Percentiles rank a stretch among this genome's conserved stretches.
Conservation (phyloP, 2,888 invertebrate species). For the Andrena bicolor region DNA sequence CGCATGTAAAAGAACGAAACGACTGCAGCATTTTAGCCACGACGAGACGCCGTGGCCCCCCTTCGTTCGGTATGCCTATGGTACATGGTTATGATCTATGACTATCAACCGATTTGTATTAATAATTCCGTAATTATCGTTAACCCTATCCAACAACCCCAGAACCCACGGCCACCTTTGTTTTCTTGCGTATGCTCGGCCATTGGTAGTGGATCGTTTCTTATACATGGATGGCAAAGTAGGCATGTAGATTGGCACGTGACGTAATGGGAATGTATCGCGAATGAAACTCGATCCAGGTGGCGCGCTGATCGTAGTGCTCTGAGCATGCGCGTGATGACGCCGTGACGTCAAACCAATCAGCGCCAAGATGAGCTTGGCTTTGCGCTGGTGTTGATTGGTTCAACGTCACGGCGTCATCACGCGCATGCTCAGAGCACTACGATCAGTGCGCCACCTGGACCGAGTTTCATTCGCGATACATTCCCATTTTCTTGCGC, state of each 20-base stretch:
- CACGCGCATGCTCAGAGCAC: too few relatives aligned
- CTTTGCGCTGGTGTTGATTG: too few relatives aligned
- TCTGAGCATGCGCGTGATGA: too few relatives aligned
- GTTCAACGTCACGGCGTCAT: too few relatives aligned
- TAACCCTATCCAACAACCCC: conserved; percentile 3
- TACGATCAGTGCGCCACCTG: too few relatives aligned
- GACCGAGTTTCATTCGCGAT: too few relatives aligned
- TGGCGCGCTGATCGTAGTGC: too few relatives aligned
- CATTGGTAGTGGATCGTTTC: conserved; percentile 38
- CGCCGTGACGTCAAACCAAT: too few relatives aligned
- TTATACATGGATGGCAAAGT: conserved; percentile 28
- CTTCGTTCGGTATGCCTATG: conserved; percentile 66
- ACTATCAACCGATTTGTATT: conserved; percentile 30
- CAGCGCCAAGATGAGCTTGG: too few relatives aligned
- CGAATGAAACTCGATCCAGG: too few relatives aligned
- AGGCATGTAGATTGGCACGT: conserved; percentile 65
- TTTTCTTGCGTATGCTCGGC: conserved; percentile 46
- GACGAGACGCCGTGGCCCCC: conserved; percentile 67
- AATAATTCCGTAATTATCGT: background rate
- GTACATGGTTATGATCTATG: conserved; percentile 51
- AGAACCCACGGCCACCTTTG: conserved; percentile 34
- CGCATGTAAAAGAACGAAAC: conserved; percentile 80
- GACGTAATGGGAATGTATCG: too few relatives aligned
- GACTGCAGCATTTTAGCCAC: conserved; percentile 67
- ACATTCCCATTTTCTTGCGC: conserved; percentile 38